phyloP scores from a whole-genome alignment of 2,888 invertebrate genomes.

The Drosophila borealis region DNA sequence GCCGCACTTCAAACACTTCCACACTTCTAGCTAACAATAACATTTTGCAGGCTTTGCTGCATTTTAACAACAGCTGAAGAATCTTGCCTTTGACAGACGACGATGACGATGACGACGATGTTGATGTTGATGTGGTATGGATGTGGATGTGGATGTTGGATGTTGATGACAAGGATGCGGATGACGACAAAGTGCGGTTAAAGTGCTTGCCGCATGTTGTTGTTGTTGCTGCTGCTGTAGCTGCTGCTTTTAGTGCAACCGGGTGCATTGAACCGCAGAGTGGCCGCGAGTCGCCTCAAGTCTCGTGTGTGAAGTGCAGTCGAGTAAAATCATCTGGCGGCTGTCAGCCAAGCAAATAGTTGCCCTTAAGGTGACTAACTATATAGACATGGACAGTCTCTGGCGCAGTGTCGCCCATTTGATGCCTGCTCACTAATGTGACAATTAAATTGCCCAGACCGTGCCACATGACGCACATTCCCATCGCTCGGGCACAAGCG shows the following conservation, averaged over 20 bases:
- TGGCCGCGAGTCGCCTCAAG: constrained; percentile 24
- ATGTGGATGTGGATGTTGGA: constrained; percentile 4
- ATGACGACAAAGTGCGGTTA: constrained; percentile 59
- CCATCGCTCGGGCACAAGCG: neutral
- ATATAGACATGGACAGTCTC: constrained; percentile 19
- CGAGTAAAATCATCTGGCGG: constrained; percentile 43
- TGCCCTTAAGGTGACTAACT: constrained; percentile 61
- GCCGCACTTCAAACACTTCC: neutral
- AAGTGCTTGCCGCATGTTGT: constrained; percentile 46
- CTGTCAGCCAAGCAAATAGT: constrained; percentile 45
- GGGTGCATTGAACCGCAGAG: constrained; percentile 56
- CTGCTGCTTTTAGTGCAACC: constrained; percentile 47
- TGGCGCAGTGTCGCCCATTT: constrained; percentile 6
- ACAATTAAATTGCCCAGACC: constrained; percentile 65
- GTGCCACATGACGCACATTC: constrained; percentile 5
- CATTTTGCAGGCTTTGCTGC: constrained; percentile 37
- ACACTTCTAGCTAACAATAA: constrained; percentile 15
- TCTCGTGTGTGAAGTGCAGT: constrained; percentile 11
- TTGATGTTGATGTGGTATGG: constrained; percentile 33
- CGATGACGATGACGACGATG: constrained; percentile 24
- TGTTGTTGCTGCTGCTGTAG: constrained; percentile 15
- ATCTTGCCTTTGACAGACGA: constrained; percentile 58
- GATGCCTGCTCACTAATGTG: constrained; percentile 50
- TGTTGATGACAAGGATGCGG: constrained; percentile 51
- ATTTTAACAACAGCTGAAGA: constrained; percentile 45